These are phyloP conservation scores for Caenorhabditis afra DNA, from an alignment of 2,888 invertebrate genomes.

Conservation along the genomic window DNA sequence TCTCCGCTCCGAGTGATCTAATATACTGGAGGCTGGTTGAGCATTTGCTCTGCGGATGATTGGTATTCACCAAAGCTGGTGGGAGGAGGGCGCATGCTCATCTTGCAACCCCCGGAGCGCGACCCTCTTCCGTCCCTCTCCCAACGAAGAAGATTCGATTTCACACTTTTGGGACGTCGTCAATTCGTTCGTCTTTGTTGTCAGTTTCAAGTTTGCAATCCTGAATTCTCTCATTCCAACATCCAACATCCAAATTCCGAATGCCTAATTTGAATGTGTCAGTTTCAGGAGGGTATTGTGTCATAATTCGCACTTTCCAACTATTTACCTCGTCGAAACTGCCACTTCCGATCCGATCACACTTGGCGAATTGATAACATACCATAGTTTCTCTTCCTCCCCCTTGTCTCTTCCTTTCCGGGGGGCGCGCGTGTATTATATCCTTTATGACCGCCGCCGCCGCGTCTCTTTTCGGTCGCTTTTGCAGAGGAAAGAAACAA, in stretches of 20 bases:
- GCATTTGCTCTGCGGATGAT: constrained; percentile 44
- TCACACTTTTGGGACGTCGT: constrained; percentile 50
- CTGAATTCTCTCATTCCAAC: background rate
- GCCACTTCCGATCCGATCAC: constrained; percentile 47
- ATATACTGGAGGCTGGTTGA: constrained; percentile 55
- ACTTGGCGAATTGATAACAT: constrained; percentile 32
- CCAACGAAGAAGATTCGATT: constrained; percentile 37
- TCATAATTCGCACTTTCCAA: constrained; percentile 31
- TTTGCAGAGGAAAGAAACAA: background rate
- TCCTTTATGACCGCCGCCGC: constrained; percentile 1
- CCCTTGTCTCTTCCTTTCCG: too few relatives aligned
- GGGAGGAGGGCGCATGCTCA: constrained; percentile 29
- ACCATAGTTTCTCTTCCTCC: background rate
- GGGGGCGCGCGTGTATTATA: constrained; percentile 20
- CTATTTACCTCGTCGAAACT: constrained; percentile 26
- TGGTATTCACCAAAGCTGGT: constrained; percentile 38
- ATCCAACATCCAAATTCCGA: background rate
- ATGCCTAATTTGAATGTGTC: constrained; percentile 2
- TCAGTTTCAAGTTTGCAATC: constrained; percentile 4
- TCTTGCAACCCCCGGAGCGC: constrained; percentile 16
- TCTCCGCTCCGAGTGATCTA: constrained; percentile 45
- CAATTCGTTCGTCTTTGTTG: constrained; percentile 18
- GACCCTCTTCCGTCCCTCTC: constrained; percentile 20
- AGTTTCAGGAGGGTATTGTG: background rate
- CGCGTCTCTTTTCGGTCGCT: background rate